Evolutionary conservation across 2,797 vertebrate genomes (phyloP).

Genomic region (Podarcis siculus): DNA sequence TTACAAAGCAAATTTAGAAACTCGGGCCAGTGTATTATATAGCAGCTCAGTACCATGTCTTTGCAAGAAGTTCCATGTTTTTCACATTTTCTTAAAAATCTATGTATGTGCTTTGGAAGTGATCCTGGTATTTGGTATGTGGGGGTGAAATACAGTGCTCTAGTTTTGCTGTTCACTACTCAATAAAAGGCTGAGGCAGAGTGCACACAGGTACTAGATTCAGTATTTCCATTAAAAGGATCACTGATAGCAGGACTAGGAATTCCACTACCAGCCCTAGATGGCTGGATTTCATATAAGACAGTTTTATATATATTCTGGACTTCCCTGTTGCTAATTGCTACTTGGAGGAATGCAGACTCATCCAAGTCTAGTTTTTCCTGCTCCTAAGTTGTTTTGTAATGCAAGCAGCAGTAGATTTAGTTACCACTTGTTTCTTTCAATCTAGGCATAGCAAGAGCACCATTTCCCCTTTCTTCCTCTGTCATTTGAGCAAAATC

Average conservation of each 20-base stretch:
- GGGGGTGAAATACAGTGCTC: not conserved
- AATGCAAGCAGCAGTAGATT: not conserved
- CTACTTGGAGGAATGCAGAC: not conserved
- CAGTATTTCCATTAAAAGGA: not conserved
- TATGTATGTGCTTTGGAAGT: not conserved
- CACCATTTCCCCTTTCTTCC: not conserved
- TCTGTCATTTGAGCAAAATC: not conserved
- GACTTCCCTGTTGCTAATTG: not conserved
- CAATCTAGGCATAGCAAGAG: not conserved
- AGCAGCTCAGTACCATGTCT: not conserved
- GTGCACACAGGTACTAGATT: not conserved
- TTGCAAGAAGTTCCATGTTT: not conserved
- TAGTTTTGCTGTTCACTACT: not conserved
- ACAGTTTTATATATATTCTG: not conserved
- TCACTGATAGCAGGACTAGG: not conserved
- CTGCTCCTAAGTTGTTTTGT: not conserved
- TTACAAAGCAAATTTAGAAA: not conserved
- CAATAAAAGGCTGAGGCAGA: not conserved
- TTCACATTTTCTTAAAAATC: not conserved
- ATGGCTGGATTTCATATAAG: not conserved
- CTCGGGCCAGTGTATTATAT: not conserved
- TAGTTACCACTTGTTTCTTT: not conserved
- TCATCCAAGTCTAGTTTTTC: conserved; percentile 7
- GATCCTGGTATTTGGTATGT: not conserved
- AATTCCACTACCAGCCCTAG: not conserved